Evolutionary conservation across 2,113 vertebrate genomes (phyloP).

Genomic region (Patagioenas fasciata): DNA sequence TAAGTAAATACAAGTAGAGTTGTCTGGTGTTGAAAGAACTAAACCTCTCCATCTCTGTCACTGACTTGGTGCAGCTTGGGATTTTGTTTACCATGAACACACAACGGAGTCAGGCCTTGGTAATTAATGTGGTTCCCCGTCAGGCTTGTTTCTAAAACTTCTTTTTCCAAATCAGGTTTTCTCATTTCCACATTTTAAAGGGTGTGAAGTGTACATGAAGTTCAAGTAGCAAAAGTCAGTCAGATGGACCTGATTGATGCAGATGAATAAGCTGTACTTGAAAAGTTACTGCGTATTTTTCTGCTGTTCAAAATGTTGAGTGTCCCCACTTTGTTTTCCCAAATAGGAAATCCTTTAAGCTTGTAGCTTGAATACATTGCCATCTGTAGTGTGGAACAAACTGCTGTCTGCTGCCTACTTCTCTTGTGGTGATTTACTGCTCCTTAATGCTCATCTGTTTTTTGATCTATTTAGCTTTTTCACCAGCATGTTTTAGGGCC

Average conservation of each 20-base stretch:
- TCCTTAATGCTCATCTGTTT: neutral
- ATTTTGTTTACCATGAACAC: neutral
- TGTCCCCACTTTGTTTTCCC: neutral
- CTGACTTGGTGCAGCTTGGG: neutral
- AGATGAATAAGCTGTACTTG: neutral
- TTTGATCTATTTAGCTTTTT: neutral
- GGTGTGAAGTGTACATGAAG: neutral
- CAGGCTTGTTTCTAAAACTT: neutral
- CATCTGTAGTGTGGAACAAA: neutral
- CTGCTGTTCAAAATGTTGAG: neutral
- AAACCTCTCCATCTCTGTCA: neutral
- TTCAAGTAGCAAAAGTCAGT: neutral
- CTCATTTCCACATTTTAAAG: neutral
- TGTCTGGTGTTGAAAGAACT: neutral
- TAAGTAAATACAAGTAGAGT: neutral
- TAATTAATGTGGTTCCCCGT: neutral
- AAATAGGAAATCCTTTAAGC: neutral
- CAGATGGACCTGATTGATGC: neutral
- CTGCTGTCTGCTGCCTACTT: neutral
- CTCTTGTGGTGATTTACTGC: neutral
- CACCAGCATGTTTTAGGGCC: neutral
- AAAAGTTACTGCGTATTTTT: neutral
- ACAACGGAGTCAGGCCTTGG: neutral
- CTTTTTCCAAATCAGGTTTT: neutral
- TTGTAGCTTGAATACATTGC: neutral